Conservation (phyloP, 2,888 invertebrate genomes). For the Sericinus montela region DNA sequence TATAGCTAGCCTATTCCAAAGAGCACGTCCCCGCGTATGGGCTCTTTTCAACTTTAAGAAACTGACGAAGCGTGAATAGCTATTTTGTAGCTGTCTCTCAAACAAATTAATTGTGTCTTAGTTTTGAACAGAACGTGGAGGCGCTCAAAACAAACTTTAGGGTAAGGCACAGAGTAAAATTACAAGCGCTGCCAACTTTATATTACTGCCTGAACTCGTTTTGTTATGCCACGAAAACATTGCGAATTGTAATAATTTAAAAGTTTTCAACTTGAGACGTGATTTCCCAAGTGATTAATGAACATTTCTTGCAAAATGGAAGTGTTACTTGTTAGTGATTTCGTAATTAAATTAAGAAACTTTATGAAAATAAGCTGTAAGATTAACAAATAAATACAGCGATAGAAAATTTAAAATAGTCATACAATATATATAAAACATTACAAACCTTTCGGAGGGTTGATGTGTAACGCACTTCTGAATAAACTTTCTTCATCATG, state of each 20-base stretch:
- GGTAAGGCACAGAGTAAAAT: constrained; percentile 50
- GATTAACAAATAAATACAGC: neutral
- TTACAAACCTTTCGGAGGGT: constrained; percentile 96
- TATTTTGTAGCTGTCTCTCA: constrained; percentile 74
- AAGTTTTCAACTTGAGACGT: constrained; percentile 19
- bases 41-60: constrained; percentile 61
- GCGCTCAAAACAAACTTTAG: constrained; percentile 63
- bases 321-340: constrained; percentile 5
- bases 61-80: constrained; percentile 61
- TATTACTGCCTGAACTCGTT: constrained; percentile 22
- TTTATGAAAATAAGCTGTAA: neutral
- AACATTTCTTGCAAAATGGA: constrained; percentile 9
- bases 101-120: constrained; percentile 75
- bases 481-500: constrained; percentile 95
- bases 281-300: constrained; percentile 20
- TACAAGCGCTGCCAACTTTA: constrained; percentile 35
- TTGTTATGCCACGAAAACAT: constrained; percentile 21
- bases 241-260: constrained; percentile 21
- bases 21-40: constrained; percentile 43
- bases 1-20: too few species aligned
- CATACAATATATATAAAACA: neutral
- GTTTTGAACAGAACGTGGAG: constrained; percentile 64
- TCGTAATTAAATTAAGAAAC: constrained; percentile 10
- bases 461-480: constrained; percentile 92
- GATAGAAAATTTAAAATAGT: neutral